A percentile compares a stretch with the other conserved stretches of the same genome.
phyloP scores from a whole-genome alignment of 2,113 vertebrate species.

The Origma solitaria region DNA sequence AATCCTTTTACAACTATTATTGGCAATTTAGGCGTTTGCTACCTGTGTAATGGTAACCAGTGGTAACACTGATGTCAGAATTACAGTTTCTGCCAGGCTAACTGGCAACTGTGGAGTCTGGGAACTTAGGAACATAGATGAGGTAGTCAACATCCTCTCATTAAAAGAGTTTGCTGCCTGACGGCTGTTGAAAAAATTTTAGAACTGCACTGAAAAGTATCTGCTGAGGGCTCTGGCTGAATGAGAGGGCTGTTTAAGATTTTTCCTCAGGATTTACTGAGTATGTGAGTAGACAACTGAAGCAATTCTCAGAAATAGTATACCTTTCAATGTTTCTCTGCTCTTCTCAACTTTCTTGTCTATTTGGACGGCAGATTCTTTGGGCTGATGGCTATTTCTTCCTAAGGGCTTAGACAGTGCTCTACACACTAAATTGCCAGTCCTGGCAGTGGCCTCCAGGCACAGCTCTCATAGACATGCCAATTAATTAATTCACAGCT shows the following conservation, averaged over 20 bases:
- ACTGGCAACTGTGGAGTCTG: background rate
- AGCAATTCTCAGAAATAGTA: background rate
- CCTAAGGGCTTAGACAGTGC: background rate
- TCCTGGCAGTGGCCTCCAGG: background rate
- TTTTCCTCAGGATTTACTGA: background rate
- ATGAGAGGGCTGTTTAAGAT: background rate
- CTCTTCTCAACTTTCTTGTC: background rate
- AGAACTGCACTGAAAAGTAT: background rate
- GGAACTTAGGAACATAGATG: background rate
- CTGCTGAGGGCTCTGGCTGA: background rate
- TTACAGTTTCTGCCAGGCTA: background rate
- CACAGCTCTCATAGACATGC: background rate
- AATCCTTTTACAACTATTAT: slow-evolving; percentile 3
- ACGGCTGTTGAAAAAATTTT: background rate
- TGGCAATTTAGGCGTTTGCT: slow-evolving; percentile 11
- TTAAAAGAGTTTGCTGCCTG: background rate
- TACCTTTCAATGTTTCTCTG: background rate
- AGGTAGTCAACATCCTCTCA: background rate
- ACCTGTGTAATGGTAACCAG: slow-evolving; percentile 17
- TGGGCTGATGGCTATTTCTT: background rate
- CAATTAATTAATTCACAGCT: background rate
- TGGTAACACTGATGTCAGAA: background rate
- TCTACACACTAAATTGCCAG: background rate
- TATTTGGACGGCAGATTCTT: background rate
- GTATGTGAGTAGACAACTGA: background rate